Conservation (phyloP, 2,113 vertebrate species). For the Nothobranchius kuhntae region DNA sequence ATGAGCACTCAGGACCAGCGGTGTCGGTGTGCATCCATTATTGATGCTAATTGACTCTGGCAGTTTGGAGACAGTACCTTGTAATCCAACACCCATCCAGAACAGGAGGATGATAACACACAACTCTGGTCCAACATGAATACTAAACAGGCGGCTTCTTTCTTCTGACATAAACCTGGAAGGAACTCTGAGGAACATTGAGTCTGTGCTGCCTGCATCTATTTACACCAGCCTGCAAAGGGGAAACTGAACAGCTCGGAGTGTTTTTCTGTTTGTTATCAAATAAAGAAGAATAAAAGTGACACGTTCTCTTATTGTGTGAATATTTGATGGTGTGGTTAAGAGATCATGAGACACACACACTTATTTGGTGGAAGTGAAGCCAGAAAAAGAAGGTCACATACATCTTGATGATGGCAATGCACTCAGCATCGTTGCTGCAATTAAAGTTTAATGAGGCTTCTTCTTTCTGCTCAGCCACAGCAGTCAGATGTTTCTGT, state of each 20-base stretch:
- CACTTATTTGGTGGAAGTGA: slow-evolving; percentile 27
- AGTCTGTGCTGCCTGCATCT: not conserved
- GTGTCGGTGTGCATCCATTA: slow-evolving; percentile 73
- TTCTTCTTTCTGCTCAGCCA: slow-evolving; percentile 50
- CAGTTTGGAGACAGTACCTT: slow-evolving; percentile 74
- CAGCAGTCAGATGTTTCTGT: slow-evolving; percentile 54
- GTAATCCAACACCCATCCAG: slow-evolving; percentile 74
- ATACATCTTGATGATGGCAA: slow-evolving; percentile 56
- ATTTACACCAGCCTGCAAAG: not conserved
- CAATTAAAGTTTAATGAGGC: slow-evolving; percentile 77
- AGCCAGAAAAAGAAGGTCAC: slow-evolving; percentile 56
- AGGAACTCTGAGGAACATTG: slow-evolving; percentile 12
- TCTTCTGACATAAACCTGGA: slow-evolving; percentile 30
- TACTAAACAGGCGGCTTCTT: slow-evolving; percentile 33
- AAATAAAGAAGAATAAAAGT: slow-evolving; percentile 6
- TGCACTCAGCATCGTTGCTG: slow-evolving; percentile 53
- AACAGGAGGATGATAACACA: slow-evolving; percentile 58
- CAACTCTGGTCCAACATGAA: slow-evolving; percentile 37
- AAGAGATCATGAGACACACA: slow-evolving; percentile 17
- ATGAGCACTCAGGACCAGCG: slow-evolving; percentile 41
- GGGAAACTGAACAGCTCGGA: not conserved
- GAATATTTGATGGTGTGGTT: slow-evolving; percentile 11
- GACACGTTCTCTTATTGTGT: not conserved
- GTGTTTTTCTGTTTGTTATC: slow-evolving; percentile 1
- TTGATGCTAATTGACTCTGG: slow-evolving; percentile 82